Conservation (phyloP, 2,113 vertebrate genomes). For the Lipophrys pholis region DNA sequence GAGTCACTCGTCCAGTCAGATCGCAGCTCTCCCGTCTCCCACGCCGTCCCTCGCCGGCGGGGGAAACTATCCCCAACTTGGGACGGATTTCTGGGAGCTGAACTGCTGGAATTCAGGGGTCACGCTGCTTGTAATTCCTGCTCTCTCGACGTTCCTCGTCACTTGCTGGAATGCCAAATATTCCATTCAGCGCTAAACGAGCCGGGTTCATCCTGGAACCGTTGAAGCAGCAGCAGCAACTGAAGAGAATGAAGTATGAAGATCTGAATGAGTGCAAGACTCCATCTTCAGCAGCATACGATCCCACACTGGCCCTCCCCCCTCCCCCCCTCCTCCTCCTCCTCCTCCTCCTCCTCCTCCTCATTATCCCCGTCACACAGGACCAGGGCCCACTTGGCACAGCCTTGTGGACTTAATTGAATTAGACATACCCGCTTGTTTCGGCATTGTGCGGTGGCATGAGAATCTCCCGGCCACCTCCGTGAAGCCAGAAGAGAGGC, state of each 20-base stretch:
- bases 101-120: slow-evolving; percentile 60
- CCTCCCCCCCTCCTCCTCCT: slow-evolving; percentile 1
- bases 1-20: slow-evolving; percentile 38
- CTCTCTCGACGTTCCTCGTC: slow-evolving; percentile 61
- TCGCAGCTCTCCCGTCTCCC: slow-evolving; percentile 39
- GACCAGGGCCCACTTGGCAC: slow-evolving; percentile 82
- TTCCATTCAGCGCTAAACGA: slow-evolving; percentile 73
- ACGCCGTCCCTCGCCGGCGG: slow-evolving; percentile 52
- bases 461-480: slow-evolving; percentile 81
- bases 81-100: slow-evolving; percentile 43
- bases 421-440: slow-evolving; percentile 89
- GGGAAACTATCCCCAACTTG: slow-evolving; percentile 52
- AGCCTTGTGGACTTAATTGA: slow-evolving; percentile 85
- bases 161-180: slow-evolving; percentile 77
- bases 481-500: slow-evolving; percentile 66
- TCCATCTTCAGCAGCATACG: slow-evolving; percentile 35
- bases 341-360: slow-evolving; percentile 58
- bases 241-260: slow-evolving; percentile 66
- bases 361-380: slow-evolving; percentile 85
- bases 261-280: slow-evolving; percentile 69
- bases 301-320: neutral
- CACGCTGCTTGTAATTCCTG: slow-evolving; percentile 58
- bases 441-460: slow-evolving; percentile 83
- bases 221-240: slow-evolving; percentile 78
- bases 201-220: slow-evolving; percentile 68